Evolutionary conservation across 1,140 invertebrate genomes (phyloP), one percentile per base, ranked within the genome.

Genomic region (Heterodera schachtii): DNA sequence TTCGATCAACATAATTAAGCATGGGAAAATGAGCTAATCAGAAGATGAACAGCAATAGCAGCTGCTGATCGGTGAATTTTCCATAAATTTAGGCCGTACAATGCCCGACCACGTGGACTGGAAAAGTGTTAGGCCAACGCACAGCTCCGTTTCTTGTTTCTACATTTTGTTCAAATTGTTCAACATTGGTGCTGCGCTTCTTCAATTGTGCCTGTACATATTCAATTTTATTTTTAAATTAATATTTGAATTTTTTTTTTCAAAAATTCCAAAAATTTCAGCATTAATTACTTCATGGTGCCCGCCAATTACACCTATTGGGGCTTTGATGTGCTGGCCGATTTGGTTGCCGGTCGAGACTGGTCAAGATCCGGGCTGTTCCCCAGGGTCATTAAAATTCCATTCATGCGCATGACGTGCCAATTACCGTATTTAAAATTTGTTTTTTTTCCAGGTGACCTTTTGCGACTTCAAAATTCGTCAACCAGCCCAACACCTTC

Each of bases 301-400:
- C 90, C 91, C 66, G 85, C 85, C 71, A 89, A 91, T 74, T 91
- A 90, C 82, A 84, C 87, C 73, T 85, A 91, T 73, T 91, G 91
- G 84, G 91, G 91, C 31, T 84, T 90, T 8, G 90, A 90, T 80
- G 90, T 92, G 3, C 49, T 92, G 0, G 79, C 82, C 47, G 90
- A 91, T 77, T 73, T 92, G 31, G 81, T 90, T 1, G 79, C 83
- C 49, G 90, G 91, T 60, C 80, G 85, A 6, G 86, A 90, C 60
- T 92, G 91, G 90, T 84, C 85, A 13, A 60, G 87, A 87, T 79
- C 87, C 85, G 73, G 87, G 87, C 52, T 88, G 6, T 92, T 92
- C 86, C 92, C 92, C 1, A 85, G 91, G 60, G 91, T 92, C 66
- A 6, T 6, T n/a, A 31, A 31, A 4, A 21, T 19, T 73, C 13